Evolutionary conservation across 2,113 vertebrate species (phyloP).

Genomic region (Phylloscopus trochiloides): DNA sequence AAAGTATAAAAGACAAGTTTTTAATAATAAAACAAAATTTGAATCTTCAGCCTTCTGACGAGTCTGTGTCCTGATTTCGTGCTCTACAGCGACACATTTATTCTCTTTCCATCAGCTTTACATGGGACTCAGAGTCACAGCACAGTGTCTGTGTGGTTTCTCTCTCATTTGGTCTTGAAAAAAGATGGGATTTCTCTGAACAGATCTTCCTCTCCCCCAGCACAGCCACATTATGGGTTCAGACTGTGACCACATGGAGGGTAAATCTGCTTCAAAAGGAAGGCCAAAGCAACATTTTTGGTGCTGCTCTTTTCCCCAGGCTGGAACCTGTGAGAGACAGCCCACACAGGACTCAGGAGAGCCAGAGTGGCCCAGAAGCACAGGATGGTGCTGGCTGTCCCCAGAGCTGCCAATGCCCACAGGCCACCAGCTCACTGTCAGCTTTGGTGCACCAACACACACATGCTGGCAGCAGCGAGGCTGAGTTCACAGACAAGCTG

Average conservation of each 20-base stretch:
- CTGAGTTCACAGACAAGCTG: neutral
- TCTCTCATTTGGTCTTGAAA: neutral
- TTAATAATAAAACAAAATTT: no score
- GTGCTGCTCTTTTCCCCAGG: neutral
- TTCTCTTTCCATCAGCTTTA: neutral
- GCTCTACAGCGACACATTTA: no score
- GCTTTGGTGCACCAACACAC: neutral
- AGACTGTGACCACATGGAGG: neutral
- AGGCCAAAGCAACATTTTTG: neutral
- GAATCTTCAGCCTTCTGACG: no score
- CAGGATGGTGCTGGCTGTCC: neutral
- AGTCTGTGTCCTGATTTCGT: no score
- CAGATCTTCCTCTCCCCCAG: neutral
- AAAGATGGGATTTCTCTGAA: neutral
- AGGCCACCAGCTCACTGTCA: neutral
- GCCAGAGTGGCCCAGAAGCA: neutral
- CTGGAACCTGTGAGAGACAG: neutral
- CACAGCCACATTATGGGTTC: neutral
- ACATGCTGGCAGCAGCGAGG: neutral
- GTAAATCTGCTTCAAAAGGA: fast-evolving
- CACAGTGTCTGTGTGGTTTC: fast-evolving
- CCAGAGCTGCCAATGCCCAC: fast-evolving
- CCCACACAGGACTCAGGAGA: fast-evolving
- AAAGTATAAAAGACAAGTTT: no score
- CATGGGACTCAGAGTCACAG: neutral